Evolutionary conservation across 2,113 vertebrate genomes (phyloP).

Genomic region (Scomber colias): DNA sequence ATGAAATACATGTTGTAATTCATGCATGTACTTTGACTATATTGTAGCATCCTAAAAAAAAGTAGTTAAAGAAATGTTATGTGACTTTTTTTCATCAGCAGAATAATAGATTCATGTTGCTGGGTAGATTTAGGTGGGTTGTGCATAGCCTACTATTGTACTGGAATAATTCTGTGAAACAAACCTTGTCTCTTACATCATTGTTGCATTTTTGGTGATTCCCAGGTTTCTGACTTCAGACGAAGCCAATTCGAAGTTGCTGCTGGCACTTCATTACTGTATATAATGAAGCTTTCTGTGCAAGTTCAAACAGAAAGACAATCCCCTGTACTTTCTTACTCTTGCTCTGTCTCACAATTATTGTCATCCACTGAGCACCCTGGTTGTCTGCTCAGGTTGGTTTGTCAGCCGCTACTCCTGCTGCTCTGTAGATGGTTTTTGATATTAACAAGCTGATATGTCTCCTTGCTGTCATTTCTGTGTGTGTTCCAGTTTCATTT

Average conservation of each 20-base stretch:
- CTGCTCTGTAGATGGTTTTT: not conserved
- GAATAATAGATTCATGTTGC: no score
- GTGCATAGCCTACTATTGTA: no score
- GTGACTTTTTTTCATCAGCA: no score
- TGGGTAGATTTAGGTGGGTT: no score
- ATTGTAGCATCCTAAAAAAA: no score
- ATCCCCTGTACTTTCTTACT: not conserved
- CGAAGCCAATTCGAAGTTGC: not conserved
- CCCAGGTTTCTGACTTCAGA: not conserved
- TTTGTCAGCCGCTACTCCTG: not conserved
- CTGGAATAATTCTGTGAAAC: not conserved
- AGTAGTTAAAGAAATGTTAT: no score
- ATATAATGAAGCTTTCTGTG: conserved; percentile 5
- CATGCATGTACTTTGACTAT: no score
- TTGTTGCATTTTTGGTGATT: conserved; percentile 5
- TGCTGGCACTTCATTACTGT: conserved; percentile 2
- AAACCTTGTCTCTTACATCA: not conserved
- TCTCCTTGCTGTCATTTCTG: not conserved
- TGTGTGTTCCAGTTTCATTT: not conserved
- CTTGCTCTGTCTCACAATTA: not conserved
- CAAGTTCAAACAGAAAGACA: conserved; percentile 22
- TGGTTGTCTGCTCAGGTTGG: not conserved
- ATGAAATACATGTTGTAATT: no score
- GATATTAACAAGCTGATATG: conserved; percentile 2
- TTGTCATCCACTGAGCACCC: conserved; percentile 10